phyloP scores from a whole-genome alignment of 2,797 vertebrate genomes.

The Darevskia nairensis region DNA sequence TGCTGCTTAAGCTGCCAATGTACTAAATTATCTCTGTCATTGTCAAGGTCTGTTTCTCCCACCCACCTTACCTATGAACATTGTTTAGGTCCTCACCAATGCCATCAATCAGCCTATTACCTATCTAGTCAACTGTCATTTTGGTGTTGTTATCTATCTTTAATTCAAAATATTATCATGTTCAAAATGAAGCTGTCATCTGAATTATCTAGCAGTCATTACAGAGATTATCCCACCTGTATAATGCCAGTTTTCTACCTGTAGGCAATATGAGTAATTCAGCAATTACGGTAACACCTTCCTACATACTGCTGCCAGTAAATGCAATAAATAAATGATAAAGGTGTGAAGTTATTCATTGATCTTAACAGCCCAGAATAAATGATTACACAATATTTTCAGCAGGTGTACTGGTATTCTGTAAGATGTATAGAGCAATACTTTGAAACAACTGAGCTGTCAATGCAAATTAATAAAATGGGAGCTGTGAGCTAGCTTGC shows the following conservation, averaged over 20 bases:
- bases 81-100: not conserved
- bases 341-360: not conserved
- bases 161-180: not conserved
- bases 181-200: not conserved
- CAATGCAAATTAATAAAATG: not conserved
- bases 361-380: not conserved
- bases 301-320: no score
- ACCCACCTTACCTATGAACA: not conserved
- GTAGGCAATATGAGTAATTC: not conserved
- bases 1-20: slow-evolving; percentile 10
- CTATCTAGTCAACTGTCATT: not conserved
- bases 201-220: not conserved
- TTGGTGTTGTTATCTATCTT: not conserved
- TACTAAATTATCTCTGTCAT: not conserved
- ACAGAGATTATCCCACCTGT: not conserved
- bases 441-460: not conserved
- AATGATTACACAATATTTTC: not conserved
- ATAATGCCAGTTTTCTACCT: not conserved
- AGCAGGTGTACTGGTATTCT: not conserved
- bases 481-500: not conserved
- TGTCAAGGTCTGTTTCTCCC: not conserved
- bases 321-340: not conserved
- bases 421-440: not conserved
- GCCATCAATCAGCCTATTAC: not conserved
- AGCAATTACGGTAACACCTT: not conserved